phyloP scores from a whole-genome alignment of 2,797 vertebrate species.

The Danio tinwini region DNA sequence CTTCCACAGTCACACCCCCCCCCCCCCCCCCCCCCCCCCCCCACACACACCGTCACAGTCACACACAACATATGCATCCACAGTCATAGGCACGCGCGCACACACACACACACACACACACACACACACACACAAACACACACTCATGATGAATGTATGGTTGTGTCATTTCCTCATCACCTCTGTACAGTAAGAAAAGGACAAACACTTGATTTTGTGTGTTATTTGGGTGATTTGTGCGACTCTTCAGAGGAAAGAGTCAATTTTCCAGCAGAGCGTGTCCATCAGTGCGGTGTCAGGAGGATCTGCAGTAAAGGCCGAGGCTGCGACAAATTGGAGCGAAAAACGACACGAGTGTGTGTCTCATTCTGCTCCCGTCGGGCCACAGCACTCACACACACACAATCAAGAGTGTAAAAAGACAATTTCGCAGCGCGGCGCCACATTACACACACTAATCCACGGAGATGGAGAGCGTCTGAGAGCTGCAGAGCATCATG shows the following conservation, averaged over 20 bases:
- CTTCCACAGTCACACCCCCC: too few species aligned
- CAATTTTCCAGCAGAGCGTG: slow-evolving; percentile 83
- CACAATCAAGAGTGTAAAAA: slow-evolving; percentile 70
- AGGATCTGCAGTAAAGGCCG: slow-evolving; percentile 77
- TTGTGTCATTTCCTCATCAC: slow-evolving; percentile 57
- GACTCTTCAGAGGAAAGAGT: slow-evolving; percentile 66
- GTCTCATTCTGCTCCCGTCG: slow-evolving; percentile 53
- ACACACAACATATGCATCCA: too few species aligned
- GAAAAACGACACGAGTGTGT: slow-evolving; percentile 67
- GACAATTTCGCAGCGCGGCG: slow-evolving; percentile 62
- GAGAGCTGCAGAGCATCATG: slow-evolving; percentile 48
- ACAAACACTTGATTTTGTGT: slow-evolving; percentile 70
- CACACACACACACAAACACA: slow-evolving; percentile 1
- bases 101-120: too few species aligned
- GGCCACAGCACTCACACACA: slow-evolving; percentile 67
- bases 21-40: too few species aligned
- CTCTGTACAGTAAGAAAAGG: slow-evolving; percentile 50
- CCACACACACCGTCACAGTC: too few species aligned
- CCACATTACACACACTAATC: slow-evolving; percentile 58
- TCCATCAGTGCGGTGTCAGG: slow-evolving; percentile 72
- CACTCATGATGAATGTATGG: slow-evolving; percentile 20
- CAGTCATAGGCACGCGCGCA: too few species aligned
- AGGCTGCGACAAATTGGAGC: slow-evolving; percentile 77
- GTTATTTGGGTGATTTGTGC: slow-evolving; percentile 71
- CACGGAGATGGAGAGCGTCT: slow-evolving; percentile 42